phyloP scores from a whole-genome alignment of 2,888 invertebrate species.

The Synanthedon myopaeformis region DNA sequence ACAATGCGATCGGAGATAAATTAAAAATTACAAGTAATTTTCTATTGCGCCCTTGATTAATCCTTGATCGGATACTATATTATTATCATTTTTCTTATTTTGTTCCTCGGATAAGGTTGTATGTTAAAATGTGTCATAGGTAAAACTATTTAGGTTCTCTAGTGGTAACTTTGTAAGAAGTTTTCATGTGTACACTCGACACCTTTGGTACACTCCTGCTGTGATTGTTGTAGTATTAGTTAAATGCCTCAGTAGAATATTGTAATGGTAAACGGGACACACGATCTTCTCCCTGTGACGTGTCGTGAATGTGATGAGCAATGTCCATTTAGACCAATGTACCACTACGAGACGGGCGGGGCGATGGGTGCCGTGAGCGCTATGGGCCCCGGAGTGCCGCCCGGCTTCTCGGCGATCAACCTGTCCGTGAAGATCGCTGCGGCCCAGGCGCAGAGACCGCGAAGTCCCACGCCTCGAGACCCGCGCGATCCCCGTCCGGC shows the following conservation, averaged over 20 bases:
- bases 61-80: too few relatives aligned
- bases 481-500: slow-evolving; percentile 85
- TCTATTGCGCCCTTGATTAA: too few relatives aligned
- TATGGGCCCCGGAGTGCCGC: slow-evolving; percentile 76
- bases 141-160: too few relatives aligned
- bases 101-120: too few relatives aligned
- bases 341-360: slow-evolving; percentile 80
- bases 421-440: slow-evolving; percentile 87
- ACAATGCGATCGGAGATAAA: too few relatives aligned
- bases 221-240: neutral
- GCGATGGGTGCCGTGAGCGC: slow-evolving; percentile 73
- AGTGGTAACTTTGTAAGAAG: too few relatives aligned
- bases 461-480: slow-evolving; percentile 80
- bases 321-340: slow-evolving; percentile 77
- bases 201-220: too few relatives aligned
- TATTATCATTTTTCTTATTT: too few relatives aligned
- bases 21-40: too few relatives aligned
- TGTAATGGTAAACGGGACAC: neutral
- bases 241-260: neutral
- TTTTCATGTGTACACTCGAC: too few relatives aligned
- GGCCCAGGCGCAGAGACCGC: slow-evolving; percentile 77
- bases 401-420: slow-evolving; percentile 85
- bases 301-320: neutral
- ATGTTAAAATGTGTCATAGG: too few relatives aligned
- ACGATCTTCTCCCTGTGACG: neutral